phyloP scores from a whole-genome alignment of 2,888 invertebrate species.

The Lycocerus yunnanus region DNA sequence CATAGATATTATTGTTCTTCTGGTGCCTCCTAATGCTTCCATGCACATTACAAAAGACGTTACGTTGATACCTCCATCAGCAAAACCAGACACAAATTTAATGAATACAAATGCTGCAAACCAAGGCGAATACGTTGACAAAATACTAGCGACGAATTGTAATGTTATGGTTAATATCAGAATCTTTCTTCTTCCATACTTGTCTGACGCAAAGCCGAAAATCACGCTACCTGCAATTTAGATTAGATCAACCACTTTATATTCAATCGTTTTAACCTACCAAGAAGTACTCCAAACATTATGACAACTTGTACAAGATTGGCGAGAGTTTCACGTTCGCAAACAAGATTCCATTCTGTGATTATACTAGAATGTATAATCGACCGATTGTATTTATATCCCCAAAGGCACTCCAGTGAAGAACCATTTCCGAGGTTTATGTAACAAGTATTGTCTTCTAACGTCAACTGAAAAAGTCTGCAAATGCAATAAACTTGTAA shows the following conservation, averaged over 20 bases:
- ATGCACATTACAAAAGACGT: constrained; percentile 70
- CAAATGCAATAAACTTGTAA: neutral
- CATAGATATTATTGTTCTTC: constrained; percentile 65
- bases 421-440: neutral
- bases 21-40: constrained; percentile 66
- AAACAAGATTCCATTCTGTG: constrained; percentile 69
- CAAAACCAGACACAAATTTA: constrained; percentile 63
- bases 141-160: constrained; percentile 59
- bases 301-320: constrained; percentile 65
- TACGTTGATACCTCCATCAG: constrained; percentile 66
- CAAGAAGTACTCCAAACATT: constrained; percentile 67
- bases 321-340: constrained; percentile 60
- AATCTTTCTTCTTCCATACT: constrained; percentile 63
- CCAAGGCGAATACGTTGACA: constrained; percentile 59
- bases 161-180: constrained; percentile 61
- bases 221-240: constrained; percentile 57
- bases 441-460: neutral
- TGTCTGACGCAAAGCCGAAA: constrained; percentile 65
- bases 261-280: constrained; percentile 38
- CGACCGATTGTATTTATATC: constrained; percentile 61
- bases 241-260: neutral
- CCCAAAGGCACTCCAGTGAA: constrained; percentile 42
- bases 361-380: constrained; percentile 66
- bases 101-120: constrained; percentile 60
- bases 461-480: neutral